Conservation (phyloP, 2,113 vertebrate genomes). For the Carollia perspicillata region DNA sequence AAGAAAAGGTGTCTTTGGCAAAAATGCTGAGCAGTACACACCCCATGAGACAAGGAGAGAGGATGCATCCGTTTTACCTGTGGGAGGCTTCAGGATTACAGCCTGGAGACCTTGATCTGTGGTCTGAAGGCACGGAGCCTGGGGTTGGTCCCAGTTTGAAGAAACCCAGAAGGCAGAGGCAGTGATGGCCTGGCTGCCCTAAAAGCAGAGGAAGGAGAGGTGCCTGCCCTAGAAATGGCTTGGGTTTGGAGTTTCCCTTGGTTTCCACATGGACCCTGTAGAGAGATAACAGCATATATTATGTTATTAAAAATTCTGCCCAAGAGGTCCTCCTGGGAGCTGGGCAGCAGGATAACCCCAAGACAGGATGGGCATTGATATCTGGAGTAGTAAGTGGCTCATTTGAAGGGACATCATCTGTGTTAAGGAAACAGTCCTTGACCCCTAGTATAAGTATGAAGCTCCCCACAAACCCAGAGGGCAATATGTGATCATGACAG, state of each 20-base stretch:
- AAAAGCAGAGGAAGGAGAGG: neutral
- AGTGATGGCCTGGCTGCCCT: neutral
- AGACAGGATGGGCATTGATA: neutral
- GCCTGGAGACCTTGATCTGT: neutral
- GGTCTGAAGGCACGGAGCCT: neutral
- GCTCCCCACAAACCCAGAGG: neutral
- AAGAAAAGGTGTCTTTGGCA: neutral
- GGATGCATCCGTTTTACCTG: neutral
- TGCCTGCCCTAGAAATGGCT: neutral
- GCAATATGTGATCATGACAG: neutral
- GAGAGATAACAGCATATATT: neutral
- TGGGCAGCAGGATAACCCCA: neutral
- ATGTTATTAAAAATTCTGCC: neutral
- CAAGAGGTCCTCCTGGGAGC: neutral
- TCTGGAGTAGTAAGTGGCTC: neutral
- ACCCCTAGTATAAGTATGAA: neutral
- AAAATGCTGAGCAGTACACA: neutral
- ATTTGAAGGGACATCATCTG: neutral
- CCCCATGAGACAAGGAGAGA: neutral
- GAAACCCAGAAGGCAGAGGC: neutral
- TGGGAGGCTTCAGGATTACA: neutral
- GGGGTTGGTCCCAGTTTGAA: neutral
- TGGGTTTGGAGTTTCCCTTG: neutral
- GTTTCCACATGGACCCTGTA: neutral
- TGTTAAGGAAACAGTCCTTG: neutral